Evolutionary conservation across 2,797 vertebrate genomes (phyloP).

Genomic region (Bradypodion ventrale): DNA sequence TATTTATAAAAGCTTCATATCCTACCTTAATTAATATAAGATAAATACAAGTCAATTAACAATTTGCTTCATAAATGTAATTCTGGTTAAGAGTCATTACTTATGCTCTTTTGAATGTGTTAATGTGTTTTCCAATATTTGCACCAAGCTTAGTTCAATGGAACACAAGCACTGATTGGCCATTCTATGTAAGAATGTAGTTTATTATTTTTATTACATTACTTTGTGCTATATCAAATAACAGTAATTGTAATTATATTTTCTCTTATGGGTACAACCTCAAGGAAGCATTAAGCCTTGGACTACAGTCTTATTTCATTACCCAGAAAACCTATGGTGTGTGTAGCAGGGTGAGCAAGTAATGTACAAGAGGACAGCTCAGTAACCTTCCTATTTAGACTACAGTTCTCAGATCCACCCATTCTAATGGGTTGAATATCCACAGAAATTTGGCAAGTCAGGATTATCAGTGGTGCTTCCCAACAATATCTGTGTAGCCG

Average conservation of each 20-base stretch:
- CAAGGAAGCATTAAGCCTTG: not conserved
- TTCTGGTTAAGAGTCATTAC: not conserved
- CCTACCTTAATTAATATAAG: not conserved
- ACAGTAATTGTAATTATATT: not conserved
- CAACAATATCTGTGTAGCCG: not conserved
- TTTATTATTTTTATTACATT: conserved; percentile 8
- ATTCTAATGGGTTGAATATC: not conserved
- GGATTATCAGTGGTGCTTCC: not conserved
- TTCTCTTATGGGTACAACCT: not conserved
- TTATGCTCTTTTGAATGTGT: not conserved
- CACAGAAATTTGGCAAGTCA: not conserved
- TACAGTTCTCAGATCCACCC: not conserved
- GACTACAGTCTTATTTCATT: not conserved
- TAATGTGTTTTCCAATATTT: not conserved
- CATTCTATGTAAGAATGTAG: not conserved
- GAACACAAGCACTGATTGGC: not conserved
- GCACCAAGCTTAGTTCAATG: not conserved
- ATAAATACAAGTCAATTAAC: not conserved
- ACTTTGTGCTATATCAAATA: not conserved
- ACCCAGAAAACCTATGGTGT: not conserved
- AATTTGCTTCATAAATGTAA: not conserved
- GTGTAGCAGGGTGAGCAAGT: not conserved
- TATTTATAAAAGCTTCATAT: not conserved
- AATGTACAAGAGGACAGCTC: not conserved
- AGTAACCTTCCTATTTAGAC: not conserved